Evolutionary conservation across 2,888 invertebrate genomes (phyloP), one percentile per base, ranked within the genome.

Genomic region (Saturnia japonica): DNA sequence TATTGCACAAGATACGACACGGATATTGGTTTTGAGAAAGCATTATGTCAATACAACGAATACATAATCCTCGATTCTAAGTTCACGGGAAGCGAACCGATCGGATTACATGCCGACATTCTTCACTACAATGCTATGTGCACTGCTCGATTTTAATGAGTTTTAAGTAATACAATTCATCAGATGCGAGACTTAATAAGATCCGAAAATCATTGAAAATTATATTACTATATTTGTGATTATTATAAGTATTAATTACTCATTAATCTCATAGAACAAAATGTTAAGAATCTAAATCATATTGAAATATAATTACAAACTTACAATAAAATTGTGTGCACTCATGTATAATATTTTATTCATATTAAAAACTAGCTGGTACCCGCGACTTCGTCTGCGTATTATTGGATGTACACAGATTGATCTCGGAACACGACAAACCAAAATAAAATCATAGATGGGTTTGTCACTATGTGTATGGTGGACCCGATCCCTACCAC

Each of bases 1-100:
- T 57, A 57, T 57, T 28, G 25, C 25, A 57, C 12, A 14, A 57
- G 57, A 64, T 47, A 66, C 28, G 42, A 67, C 42, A 25, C 54
- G 42, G 54, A 54, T 77, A 87, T 88, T 82, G 85, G 78, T 91
- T 89, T 86, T 84, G 77, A 88, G 92, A 91, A 91, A 86, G 83
- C 89, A 86, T 89, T 88, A 84, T 85, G 82, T 81, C 84, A 83
- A 73, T 87, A 84, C 85, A 84, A 77, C 80, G 84, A 89, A 89
- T 77, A 80, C 76, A 76, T 74, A 78, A 81, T 82, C 80, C 80
- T 86, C 85, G 82, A 86, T 87, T 82, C 77, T 78, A 85, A 75
- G 73, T 89, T 91, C 87, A 78, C 81, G 82, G 85, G 88, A 91
- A 92, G 87, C 76, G 75, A 69, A 68, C 70, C 72, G 84, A 81